A percentile compares a stretch with the other conserved stretches of the same genome.
Conservation (phyloP, 2,888 invertebrate species). For the Cheiracanthium punctorium region DNA sequence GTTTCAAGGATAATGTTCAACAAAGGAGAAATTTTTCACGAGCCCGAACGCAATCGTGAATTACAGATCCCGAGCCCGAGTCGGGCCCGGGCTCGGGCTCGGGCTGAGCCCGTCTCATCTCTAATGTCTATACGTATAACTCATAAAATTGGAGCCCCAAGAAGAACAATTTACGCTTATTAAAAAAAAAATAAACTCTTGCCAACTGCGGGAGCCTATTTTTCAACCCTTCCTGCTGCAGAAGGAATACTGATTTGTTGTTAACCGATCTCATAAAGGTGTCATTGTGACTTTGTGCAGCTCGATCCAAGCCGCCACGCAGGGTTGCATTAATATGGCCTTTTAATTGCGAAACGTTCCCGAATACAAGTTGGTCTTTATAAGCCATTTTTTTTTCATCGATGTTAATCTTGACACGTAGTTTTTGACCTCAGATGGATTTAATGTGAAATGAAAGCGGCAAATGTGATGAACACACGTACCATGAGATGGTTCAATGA, state of each 20-base stretch:
- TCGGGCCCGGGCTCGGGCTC: no score
- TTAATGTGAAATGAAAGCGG: background rate
- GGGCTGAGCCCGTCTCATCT: no score
- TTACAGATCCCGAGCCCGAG: no score
- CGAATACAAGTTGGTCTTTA: conserved; percentile 49
- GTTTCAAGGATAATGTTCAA: no score
- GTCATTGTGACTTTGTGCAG: conserved; percentile 21
- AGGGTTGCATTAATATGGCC: conserved; percentile 13
- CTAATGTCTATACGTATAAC: no score
- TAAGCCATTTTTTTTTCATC: conserved; percentile 11
- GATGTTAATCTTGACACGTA: background rate
- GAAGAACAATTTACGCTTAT: no score
- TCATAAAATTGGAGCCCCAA: no score
- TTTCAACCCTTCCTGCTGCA: background rate
- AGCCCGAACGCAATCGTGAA: no score
- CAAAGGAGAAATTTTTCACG: no score
- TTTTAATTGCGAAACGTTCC: conserved; percentile 34
- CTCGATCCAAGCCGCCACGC: conserved; percentile 22
- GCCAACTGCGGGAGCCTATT: no score
- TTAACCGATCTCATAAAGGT: conserved; percentile 38
- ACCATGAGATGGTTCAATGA: background rate
- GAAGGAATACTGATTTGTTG: no score
- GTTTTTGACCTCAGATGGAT: background rate
- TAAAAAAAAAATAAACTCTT: no score
- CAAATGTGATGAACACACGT: background rate